Conservation (phyloP, 2,797 vertebrate genomes). For the Gambelia wislizenii region DNA sequence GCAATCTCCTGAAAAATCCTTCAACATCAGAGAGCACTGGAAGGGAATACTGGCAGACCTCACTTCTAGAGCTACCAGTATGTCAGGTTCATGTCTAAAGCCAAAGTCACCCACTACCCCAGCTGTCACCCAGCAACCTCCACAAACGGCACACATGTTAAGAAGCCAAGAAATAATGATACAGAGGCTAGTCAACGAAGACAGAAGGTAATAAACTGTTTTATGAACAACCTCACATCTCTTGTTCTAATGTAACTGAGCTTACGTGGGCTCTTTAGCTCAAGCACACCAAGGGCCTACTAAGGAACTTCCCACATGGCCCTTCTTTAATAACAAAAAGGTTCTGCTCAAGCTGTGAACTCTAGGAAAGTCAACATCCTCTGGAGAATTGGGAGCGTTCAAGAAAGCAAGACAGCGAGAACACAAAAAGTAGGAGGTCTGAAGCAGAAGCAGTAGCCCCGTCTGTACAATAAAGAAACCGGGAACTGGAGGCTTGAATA, state of each 20-base stretch:
- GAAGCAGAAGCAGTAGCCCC: constrained; percentile 44
- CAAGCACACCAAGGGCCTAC: constrained; percentile 61
- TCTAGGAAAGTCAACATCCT: constrained; percentile 45
- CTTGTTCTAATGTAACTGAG: constrained; percentile 67
- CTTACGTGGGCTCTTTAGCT: constrained; percentile 67
- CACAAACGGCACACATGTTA: constrained; percentile 40
- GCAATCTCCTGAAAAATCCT: neutral
- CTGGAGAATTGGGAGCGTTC: constrained; percentile 56
- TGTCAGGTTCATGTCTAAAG: no score
- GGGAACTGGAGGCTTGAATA: constrained; percentile 56
- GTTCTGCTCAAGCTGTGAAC: constrained; percentile 33
- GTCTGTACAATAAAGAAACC: constrained; percentile 51
- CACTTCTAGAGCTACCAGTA: neutral
- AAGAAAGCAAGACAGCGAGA: constrained; percentile 51
- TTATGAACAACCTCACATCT: constrained; percentile 76
- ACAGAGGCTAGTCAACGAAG: constrained; percentile 54
- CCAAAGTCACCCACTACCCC: neutral
- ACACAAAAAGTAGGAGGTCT: constrained; percentile 37
- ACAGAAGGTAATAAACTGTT: constrained; percentile 74
- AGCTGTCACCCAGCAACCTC: neutral
- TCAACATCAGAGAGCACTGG: neutral
- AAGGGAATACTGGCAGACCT: no score
- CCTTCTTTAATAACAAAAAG: constrained; percentile 61
- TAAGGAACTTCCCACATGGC: constrained; percentile 60
- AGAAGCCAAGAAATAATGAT: constrained; percentile 61